Evolutionary conservation across 2,888 invertebrate genomes (phyloP), one percentile per base, ranked within the genome.

Genomic region (Ferdinandea cuprea): DNA sequence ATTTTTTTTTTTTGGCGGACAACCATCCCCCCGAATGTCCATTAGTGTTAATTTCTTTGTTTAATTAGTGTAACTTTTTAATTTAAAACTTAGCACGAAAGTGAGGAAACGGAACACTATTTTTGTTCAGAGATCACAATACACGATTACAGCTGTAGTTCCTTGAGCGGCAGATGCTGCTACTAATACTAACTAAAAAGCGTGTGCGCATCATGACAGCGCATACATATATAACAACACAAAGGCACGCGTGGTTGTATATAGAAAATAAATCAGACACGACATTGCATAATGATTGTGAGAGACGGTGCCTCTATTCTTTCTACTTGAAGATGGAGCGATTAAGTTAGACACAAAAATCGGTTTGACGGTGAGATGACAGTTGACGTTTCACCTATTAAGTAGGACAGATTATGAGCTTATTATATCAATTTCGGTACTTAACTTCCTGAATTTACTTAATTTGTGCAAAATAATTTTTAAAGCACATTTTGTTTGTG

Each of bases 401-500:
- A 63, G 19, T 65, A n/a, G 65, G 42, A 37, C 48, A 56, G 32
- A 13, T 61, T 59, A 11, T 8, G 13, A 52, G 35, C 54, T n/a
- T n/a, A n/a, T n/a, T n/a, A 63, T 56, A 74, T 74, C 63, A 54
- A 42, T 17, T 25, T 35, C 40, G 48, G 65, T 42, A 58, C 40
- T 74, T 65, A 65, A 74, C 37, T 69, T 58, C 21, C 32, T 37
- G 7, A 46, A 25, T 56, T 69, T 37, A 48, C 56, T 58, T 46
- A 32, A 35, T 3, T 54, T 9, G 32, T 15, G 52, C 17, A 5
- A 17, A 46, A 25, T 25, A 25, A 3, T 25, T 25, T 5, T n/a
- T n/a, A n/a, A n/a, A n/a, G n/a, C n/a, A n/a, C n/a, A n/a, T n/a
- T n/a, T 44, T n/a, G 19, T 4, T 1, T 3, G 42, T n/a, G 17